phyloP scores from a whole-genome alignment of 2,888 invertebrate genomes.

The Scrobipalpa atriplicella region DNA sequence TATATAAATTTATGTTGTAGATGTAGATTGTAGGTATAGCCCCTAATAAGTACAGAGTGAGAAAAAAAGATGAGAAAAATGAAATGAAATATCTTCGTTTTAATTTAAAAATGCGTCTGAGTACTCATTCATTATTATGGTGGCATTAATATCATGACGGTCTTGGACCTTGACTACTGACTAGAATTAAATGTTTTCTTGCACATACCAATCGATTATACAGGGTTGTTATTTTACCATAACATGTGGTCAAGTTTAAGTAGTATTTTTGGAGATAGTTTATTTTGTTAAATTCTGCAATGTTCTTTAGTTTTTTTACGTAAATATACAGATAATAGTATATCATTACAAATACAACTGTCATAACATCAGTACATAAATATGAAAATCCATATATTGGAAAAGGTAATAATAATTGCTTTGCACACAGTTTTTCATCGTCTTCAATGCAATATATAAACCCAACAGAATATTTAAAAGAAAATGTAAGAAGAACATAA shows the following conservation, averaged over 20 bases:
- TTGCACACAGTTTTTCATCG: background rate
- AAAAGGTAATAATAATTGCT: background rate
- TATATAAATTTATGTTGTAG: too few species aligned
- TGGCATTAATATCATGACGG: too few species aligned
- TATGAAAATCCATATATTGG: background rate
- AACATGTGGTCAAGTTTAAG: background rate
- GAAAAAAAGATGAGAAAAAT: too few species aligned
- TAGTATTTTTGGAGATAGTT: background rate
- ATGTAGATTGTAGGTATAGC: too few species aligned
- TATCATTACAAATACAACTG: constrained; percentile 20
- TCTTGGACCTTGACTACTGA: too few species aligned
- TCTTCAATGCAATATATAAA: background rate
- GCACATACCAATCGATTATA: background rate
- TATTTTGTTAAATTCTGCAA: background rate
- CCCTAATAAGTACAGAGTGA: too few species aligned
- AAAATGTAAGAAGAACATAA: background rate
- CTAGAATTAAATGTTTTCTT: background rate
- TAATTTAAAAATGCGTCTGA: too few species aligned
- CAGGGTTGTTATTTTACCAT: background rate
- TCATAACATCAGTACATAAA: background rate
- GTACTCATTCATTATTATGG: too few species aligned
- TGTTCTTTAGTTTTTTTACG: constrained; percentile 19
- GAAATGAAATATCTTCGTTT: too few species aligned
- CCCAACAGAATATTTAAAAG: background rate
- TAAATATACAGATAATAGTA: constrained; percentile 22